A percentile compares a stretch with the other conserved stretches of the same genome.
phyloP scores from a whole-genome alignment of 2,888 invertebrate genomes.

The Clistopyga incitator region DNA sequence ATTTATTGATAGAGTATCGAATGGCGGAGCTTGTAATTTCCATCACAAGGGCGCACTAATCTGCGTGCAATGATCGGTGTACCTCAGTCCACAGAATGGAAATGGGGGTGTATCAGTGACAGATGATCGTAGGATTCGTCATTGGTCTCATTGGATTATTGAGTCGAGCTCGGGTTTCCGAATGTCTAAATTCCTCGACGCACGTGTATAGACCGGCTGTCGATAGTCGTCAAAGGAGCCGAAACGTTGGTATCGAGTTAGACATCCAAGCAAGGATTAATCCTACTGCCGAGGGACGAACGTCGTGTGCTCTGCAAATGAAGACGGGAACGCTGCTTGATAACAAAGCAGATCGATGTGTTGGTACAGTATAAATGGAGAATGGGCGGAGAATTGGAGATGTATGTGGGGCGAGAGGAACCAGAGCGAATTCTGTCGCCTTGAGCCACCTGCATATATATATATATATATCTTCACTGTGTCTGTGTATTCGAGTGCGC shows the following conservation, averaged over 20 bases:
- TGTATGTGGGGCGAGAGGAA: conserved; percentile 11
- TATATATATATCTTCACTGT: background rate
- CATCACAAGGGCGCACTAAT: background rate
- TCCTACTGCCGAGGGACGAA: conserved; percentile 29
- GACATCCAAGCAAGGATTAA: conserved; percentile 51
- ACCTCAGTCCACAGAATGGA: background rate
- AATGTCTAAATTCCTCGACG: conserved; percentile 3
- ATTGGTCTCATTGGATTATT: conserved; percentile 33
- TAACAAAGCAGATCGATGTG: conserved; percentile 63
- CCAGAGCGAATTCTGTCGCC: conserved; percentile 25
- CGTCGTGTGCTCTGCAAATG: conserved; percentile 61
- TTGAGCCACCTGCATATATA: conserved; percentile 12
- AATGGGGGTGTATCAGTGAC: conserved; percentile 14
- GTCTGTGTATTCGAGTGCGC: background rate
- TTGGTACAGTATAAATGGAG: conserved; percentile 39
- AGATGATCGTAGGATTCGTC: conserved; percentile 31
- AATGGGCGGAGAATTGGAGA: conserved; percentile 13
- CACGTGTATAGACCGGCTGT: background rate
- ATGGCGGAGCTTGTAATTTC: background rate
- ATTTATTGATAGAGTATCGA: too few species aligned
- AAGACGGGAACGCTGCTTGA: conserved; percentile 56
- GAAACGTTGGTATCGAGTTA: conserved; percentile 21
- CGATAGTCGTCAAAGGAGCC: conserved; percentile 36
- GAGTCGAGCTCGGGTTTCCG: conserved; percentile 11
- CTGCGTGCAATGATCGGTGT: background rate